Percentiles rank a stretch among this genome's conserved stretches.
Conservation (phyloP, 53 echinoderm and acorn worm species). For the Astropecten irregularis region DNA sequence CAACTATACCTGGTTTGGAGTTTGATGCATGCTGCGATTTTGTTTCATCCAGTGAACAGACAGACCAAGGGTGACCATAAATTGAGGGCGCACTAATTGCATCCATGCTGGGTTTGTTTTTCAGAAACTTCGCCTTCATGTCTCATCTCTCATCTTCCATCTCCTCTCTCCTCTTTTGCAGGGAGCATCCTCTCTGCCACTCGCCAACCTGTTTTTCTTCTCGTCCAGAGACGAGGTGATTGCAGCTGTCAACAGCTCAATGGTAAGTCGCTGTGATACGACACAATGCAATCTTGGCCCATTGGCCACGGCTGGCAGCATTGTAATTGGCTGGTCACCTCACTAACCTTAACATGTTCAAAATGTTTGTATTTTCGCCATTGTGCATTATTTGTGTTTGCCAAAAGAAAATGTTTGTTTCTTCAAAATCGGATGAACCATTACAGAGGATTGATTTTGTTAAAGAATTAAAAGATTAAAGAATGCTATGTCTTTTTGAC, state of each 20-base stretch:
- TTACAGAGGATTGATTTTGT: too few species aligned
- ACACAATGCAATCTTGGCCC: too few species aligned
- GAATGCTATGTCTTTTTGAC: too few species aligned
- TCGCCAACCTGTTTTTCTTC: slow-evolving; percentile 22
- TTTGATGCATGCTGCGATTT: not conserved
- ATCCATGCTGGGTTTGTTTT: not conserved
- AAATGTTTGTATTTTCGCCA: not conserved
- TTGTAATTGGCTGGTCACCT: not conserved
- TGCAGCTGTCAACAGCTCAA: slow-evolving; percentile 17
- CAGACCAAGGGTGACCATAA: not conserved
- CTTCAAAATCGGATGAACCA: not conserved
- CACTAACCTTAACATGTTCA: not conserved
- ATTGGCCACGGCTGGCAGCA: too few species aligned
- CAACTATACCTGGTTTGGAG: not conserved
- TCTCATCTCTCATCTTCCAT: too few species aligned
- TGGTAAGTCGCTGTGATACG: too few species aligned
- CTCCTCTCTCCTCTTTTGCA: too few species aligned
- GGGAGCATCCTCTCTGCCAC: not conserved
- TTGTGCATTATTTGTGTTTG: not conserved
- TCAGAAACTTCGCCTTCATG: not conserved
- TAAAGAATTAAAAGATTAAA: too few species aligned
- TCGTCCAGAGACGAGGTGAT: not conserved
- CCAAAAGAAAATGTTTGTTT: not conserved
- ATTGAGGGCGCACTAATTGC: too few species aligned
- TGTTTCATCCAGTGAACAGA: not conserved